phyloP scores from a whole-genome alignment of 2,113 vertebrate genomes.

The Catagonus wagneri region DNA sequence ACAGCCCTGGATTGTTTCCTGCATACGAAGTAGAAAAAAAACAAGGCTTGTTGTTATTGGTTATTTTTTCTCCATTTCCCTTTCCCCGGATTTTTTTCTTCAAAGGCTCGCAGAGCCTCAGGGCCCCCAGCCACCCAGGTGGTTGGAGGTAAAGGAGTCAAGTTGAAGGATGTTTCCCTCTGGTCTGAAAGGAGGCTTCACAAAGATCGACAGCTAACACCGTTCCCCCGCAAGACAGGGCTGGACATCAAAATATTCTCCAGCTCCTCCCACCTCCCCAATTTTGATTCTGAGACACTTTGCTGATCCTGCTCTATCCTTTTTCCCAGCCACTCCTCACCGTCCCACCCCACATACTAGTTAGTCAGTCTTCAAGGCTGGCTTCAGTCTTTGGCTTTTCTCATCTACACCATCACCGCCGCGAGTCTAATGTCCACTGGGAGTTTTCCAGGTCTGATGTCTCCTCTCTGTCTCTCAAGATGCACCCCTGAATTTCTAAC shows the following conservation, averaged over 20 bases:
- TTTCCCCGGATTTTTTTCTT: constrained; percentile 37
- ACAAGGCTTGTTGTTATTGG: constrained; percentile 66
- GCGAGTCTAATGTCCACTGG: background rate
- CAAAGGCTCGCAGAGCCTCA: constrained; percentile 57
- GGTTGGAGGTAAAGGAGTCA: background rate
- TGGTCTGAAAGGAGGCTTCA: background rate
- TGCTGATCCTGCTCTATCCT: background rate
- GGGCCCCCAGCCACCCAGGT: constrained; percentile 42
- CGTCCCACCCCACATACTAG: background rate
- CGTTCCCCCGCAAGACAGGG: background rate
- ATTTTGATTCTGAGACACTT: background rate
- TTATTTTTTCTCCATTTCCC: constrained; percentile 65
- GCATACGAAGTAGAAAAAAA: constrained; percentile 77
- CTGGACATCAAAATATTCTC: background rate
- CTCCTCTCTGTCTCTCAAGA: background rate
- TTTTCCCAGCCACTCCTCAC: background rate
- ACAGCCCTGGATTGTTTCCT: constrained; percentile 81
- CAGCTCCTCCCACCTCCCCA: too few species aligned
- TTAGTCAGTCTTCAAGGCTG: background rate
- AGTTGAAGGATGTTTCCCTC: background rate
- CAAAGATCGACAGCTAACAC: background rate
- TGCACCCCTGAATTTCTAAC: background rate
- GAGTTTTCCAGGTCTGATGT: background rate
- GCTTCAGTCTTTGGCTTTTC: background rate
- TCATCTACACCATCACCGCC: background rate